Base-by-base conservation (phyloP, 2,797 vertebrate species). In the Gorsachius magnificus region DNA sequence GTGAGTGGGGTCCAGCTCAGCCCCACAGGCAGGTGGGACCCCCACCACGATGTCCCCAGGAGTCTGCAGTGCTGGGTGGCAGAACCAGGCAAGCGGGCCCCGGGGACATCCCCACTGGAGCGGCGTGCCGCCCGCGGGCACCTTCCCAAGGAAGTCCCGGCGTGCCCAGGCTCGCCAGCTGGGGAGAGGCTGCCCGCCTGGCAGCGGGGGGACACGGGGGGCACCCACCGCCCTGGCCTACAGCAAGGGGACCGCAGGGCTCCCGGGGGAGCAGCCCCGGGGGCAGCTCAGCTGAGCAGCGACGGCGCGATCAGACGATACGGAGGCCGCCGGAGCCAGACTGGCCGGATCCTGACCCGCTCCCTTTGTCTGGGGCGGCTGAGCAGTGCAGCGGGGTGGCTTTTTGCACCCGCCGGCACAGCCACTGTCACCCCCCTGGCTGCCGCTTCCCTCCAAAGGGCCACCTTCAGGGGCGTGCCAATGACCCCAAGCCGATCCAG, bases 91-190 rank as follows among this genome's bases (percentile, higher is more conserved):
- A 8, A 87, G 95, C 75, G 24, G 75, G 90, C 84, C 92, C 64
- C 58, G 2, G 69, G 83, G 87, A 58, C 41, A 21, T 75, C 94
- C 90, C 61, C 19, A 33, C 20, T 3, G n/a, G 75, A 85, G 91
- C 89, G 11, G 7, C 25, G 46, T 63, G 80, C 57, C 4, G 80
- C 94, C 93, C 4, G 76, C 66, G 10, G 89, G 94, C 89, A 90
- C 91, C 93, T 95, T 93, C 95, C 93, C 93, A 94, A 96, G 93
- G 94, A 93, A 95, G 86, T 83, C 63, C 36, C 31, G 26, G 72
- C 92, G 7, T 89, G 95, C 66, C 79, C 1, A 6, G 88, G 50
- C 95, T 85, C 10, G 88, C 74, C 36, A 2, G n/a, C 26, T 7
- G 33, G 82, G 90, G 93, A 93, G 92, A 72, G 83, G 89, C 36